Percentiles rank a stretch among this genome's conserved stretches.
Evolutionary conservation across 2,888 invertebrate species (phyloP).

Genomic region (Acanthosepion pharaonis): DNA sequence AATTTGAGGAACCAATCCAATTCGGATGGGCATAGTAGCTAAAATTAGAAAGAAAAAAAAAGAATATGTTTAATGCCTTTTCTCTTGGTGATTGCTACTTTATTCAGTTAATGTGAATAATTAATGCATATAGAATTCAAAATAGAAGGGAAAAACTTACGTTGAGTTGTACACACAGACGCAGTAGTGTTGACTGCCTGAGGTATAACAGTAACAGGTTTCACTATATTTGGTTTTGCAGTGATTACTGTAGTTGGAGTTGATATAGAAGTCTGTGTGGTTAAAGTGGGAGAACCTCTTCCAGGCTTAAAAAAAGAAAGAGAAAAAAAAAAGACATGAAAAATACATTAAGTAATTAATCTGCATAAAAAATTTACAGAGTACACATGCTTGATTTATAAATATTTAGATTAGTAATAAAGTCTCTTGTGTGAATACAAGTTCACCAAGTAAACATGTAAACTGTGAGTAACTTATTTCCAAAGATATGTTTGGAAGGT

Average conservation of each 20-base stretch:
- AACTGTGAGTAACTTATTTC: no score
- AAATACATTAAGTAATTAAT: not conserved
- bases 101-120: not conserved
- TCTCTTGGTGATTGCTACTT: not conserved
- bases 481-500: no score
- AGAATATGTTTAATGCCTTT: not conserved
- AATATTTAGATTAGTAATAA: no score
- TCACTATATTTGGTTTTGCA: conserved; percentile 39
- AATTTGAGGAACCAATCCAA: conserved; percentile 45
- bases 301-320: conserved; percentile 53
- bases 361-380: not conserved
- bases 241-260: conserved; percentile 48
- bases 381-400: not conserved
- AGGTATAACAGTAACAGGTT: conserved; percentile 36
- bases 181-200: not conserved
- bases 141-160: not conserved
- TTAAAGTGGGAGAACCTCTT: conserved; percentile 57
- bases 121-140: not conserved
- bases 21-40: conserved; percentile 44
- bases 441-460: no score
- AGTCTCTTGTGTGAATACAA: no score
- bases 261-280: conserved; percentile 49
- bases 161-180: not conserved
- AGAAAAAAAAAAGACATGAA: not conserved
- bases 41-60: not conserved